phyloP scores from a whole-genome alignment of 1,140 invertebrate species.

The Ips nitidus region DNA sequence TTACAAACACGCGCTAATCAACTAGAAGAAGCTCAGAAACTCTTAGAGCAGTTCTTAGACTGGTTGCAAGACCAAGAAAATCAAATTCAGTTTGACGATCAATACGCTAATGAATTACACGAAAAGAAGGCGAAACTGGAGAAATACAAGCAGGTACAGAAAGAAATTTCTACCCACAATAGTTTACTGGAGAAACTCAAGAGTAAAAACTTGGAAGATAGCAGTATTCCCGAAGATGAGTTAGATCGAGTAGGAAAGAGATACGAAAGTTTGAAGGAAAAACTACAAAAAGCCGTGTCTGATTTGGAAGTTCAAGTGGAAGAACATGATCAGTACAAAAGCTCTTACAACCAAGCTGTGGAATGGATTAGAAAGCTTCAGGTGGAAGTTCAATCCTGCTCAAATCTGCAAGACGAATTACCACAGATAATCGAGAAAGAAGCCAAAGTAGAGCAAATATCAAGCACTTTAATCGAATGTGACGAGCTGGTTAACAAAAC shows the following conservation, averaged over 20 bases:
- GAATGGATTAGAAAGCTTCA: slow-evolving; percentile 87
- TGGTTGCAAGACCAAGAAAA: slow-evolving; percentile 85
- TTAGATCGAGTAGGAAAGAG: slow-evolving; percentile 70
- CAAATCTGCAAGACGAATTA: slow-evolving; percentile 81
- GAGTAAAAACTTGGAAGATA: slow-evolving; percentile 65
- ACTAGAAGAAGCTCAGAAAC: slow-evolving; percentile 84
- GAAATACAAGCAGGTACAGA: slow-evolving; percentile 75
- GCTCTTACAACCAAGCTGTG: slow-evolving; percentile 75
- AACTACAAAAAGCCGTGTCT: slow-evolving; percentile 64
- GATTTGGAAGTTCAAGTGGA: slow-evolving; percentile 79
- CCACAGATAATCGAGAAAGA: slow-evolving; percentile 73
- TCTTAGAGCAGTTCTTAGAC: slow-evolving; percentile 74
- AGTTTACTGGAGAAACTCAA: slow-evolving; percentile 75
- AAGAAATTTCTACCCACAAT: slow-evolving; percentile 74
- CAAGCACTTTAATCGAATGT: slow-evolving; percentile 67
- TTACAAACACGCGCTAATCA: slow-evolving; percentile 69
- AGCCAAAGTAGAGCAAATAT: slow-evolving; percentile 69
- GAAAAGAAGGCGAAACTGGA: slow-evolving; percentile 87
- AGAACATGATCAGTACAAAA: slow-evolving; percentile 84
- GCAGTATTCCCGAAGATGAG: slow-evolving; percentile 64
- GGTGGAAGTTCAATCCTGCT: slow-evolving; percentile 81
- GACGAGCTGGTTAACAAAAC: slow-evolving; percentile 73
- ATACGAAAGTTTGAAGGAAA: slow-evolving; percentile 68
- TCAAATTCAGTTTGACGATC: slow-evolving; percentile 74
- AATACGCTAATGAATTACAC: slow-evolving; percentile 78